phyloP scores from a whole-genome alignment of 1,140 invertebrate genomes.

The Tyrophagus putrescentiae region DNA sequence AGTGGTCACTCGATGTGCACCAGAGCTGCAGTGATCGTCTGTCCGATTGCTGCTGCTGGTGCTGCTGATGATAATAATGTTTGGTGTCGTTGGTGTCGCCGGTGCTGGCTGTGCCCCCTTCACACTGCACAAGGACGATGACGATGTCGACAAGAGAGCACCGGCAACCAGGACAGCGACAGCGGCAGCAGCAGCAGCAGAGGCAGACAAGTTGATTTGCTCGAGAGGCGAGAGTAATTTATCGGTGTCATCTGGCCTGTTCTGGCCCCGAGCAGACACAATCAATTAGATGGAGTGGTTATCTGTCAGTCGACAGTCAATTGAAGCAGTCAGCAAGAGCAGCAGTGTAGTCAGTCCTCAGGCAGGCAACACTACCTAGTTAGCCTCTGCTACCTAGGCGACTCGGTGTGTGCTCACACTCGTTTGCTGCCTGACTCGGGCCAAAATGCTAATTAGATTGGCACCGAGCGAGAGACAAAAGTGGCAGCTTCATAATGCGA shows the following conservation, averaged over 20 bases:
- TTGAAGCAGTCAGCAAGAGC: no score
- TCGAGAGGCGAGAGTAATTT: conserved; percentile 3
- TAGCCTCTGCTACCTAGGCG: conserved; percentile 8
- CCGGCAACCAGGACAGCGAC: not conserved
- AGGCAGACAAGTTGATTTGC: not conserved
- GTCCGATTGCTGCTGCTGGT: no score
- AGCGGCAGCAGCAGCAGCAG: not conserved
- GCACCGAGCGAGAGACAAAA: conserved; percentile 11
- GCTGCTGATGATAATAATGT: no score
- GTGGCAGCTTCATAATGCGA: conserved; percentile 15
- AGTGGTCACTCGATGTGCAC: no score
- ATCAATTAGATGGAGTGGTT: conserved; percentile 11
- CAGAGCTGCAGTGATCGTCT: no score
- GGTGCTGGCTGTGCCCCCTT: no score
- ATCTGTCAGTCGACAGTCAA: conserved; percentile 13
- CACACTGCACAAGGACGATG: no score
- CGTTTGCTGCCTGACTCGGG: not conserved
- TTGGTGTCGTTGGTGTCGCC: no score
- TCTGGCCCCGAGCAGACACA: conserved; percentile 11
- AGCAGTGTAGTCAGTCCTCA: no score
- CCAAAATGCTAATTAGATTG: conserved; percentile 12
- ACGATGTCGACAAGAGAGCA: no score
- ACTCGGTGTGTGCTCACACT: not conserved
- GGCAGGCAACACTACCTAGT: conserved; percentile 1
- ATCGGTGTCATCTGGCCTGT: conserved; percentile 15